Evolutionary conservation across 2,797 vertebrate species (phyloP).

Genomic region (Orientallactaga sibirica): DNA sequence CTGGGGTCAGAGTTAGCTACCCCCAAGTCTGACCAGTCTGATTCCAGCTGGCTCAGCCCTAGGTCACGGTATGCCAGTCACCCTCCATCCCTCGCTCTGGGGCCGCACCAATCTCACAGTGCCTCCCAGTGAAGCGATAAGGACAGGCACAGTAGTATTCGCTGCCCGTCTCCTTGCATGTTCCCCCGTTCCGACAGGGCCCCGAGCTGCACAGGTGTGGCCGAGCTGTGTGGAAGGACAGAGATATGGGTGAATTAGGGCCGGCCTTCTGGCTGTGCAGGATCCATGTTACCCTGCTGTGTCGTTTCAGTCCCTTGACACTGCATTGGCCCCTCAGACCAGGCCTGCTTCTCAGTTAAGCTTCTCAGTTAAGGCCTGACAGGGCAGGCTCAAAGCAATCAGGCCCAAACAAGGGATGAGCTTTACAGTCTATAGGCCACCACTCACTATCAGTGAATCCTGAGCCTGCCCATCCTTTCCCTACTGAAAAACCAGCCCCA

Average conservation of each 20-base stretch:
- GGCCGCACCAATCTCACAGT: slow-evolving; percentile 97
- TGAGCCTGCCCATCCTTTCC: not conserved
- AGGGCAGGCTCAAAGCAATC: not conserved
- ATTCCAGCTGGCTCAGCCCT: not conserved
- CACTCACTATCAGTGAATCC: too few species aligned
- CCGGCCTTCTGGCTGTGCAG: accelerated
- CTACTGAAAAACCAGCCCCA: not conserved
- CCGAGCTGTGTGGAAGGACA: slow-evolving; percentile 90
- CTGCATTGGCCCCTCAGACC: not conserved
- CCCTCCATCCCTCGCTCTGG: not conserved
- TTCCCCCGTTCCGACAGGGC: slow-evolving; percentile 97
- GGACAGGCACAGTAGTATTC: slow-evolving; percentile 96
- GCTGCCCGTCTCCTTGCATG: slow-evolving; percentile 93
- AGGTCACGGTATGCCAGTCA: not conserved
- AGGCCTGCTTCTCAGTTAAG: not conserved
- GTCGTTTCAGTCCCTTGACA: not conserved
- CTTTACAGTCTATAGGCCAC: not conserved
- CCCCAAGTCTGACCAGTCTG: accelerated
- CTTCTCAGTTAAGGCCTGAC: not conserved
- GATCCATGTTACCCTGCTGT: accelerated
- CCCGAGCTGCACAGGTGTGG: slow-evolving; percentile 94
- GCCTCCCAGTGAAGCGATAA: slow-evolving; percentile 96
- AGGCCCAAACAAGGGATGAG: accelerated
- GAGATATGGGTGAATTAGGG: accelerated
- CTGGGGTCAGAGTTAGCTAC: too few species aligned